Evolutionary conservation across 2,888 invertebrate species (phyloP).

Genomic region (Drosophila borborema): DNA sequence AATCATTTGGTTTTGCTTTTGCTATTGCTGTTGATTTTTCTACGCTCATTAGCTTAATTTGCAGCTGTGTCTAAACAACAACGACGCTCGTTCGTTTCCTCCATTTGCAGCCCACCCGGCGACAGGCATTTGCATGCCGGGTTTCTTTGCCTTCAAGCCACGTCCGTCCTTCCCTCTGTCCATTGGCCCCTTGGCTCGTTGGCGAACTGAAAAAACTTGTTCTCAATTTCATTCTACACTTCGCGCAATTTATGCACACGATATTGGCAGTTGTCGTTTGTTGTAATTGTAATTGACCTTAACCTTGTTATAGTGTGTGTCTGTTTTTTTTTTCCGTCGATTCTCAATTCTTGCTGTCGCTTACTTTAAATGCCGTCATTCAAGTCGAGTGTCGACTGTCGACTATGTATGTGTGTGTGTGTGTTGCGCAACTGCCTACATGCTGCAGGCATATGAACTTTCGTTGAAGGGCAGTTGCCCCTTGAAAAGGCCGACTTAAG

Average conservation of each 20-base stretch:
- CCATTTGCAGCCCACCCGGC: slow-evolving; percentile 30
- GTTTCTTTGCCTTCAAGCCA: slow-evolving; percentile 19
- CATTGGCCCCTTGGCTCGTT: slow-evolving; percentile 26
- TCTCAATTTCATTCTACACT: slow-evolving; percentile 71
- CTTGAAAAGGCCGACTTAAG: not conserved
- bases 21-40: slow-evolving; percentile 15
- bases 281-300: slow-evolving; percentile 72
- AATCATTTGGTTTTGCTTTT: slow-evolving; percentile 19
- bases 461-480: slow-evolving; percentile 20
- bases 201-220: slow-evolving; percentile 59
- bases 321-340: not conserved
- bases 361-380: slow-evolving; percentile 23
- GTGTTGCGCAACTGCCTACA: slow-evolving; percentile 13
- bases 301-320: slow-evolving; percentile 66
- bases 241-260: slow-evolving; percentile 62
- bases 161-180: slow-evolving; percentile 25
- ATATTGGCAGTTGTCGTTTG: slow-evolving; percentile 39
- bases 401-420: not conserved
- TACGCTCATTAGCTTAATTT: slow-evolving; percentile 59
- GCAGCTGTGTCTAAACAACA: slow-evolving; percentile 29
- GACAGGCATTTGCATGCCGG: slow-evolving; percentile 22
- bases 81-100: slow-evolving; percentile 49
- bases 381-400: slow-evolving; percentile 17
- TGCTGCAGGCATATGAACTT: slow-evolving; percentile 14
- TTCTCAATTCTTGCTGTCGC: slow-evolving; percentile 26